Base-by-base conservation (phyloP, 2,888 invertebrate genomes). In the Brachypalpus laphriformis region DNA sequence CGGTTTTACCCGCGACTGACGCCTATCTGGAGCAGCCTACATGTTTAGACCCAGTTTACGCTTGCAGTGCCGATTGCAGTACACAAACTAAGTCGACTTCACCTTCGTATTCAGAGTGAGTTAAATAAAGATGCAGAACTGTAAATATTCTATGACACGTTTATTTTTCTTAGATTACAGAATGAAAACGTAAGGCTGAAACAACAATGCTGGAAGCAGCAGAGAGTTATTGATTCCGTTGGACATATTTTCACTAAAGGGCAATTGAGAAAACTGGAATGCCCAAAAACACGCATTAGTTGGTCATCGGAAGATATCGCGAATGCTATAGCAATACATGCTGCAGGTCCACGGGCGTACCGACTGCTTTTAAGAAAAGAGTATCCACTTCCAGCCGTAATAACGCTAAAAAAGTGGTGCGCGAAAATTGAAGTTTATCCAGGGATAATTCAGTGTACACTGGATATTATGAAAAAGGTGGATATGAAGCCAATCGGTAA, bases 401-500 rank as follows among this genome's bases (percentile, higher is more conserved):
- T 16, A 5, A 42, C 42, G 4, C 7, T 42, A 20, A 47, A 9
- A 20, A 49, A 57, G 8, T 70, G 68, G 68, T 56, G 68, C 45
- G 22, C 57, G 3, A 45, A 68, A 56, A 28, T 68, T 14, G 28
- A 68, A 25, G 16, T 68, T 2, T 45, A 42, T 54, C 31, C 57
- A 7, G 57, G 47, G 9, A 47, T 68, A 6, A 54, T 68, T 14
- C 8, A 47, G 2, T 20, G 16, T 11, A 42, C 42, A 16, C 16
- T 54, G 16, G 16, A 54, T 9, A 54, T 66, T 4, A 66, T 51
- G 22, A 54, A 51, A 40, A 66, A 66, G 2, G 16, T 51, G 18
- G 54, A 66, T 7, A 25, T 54, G 40, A 25, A 40, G 20, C 3
- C 18, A 37, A 40, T 54, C 5, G 74, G 74, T 2, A 82, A 82